Percentiles rank a stretch among this genome's conserved stretches.
Evolutionary conservation across 2,888 invertebrate species (phyloP).

Genomic region (Chrysolina haemoptera): DNA sequence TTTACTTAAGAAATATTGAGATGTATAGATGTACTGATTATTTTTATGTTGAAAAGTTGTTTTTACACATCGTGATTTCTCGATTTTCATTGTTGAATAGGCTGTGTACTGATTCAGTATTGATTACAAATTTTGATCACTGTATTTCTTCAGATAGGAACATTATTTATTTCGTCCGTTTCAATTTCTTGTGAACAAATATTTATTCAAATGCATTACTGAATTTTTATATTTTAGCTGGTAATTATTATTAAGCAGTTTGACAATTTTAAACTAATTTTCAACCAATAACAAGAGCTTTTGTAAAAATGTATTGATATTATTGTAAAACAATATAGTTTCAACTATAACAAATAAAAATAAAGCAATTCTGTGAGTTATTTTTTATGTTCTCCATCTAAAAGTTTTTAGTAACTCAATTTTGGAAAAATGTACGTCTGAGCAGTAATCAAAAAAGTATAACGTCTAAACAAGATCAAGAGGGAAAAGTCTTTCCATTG

Average conservation of each 20-base stretch:
- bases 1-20: neutral
- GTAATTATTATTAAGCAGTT: neutral
- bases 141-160: neutral
- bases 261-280: neutral
- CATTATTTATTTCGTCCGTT: neutral
- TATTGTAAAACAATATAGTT: conserved; percentile 2
- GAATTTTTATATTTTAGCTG: conserved; percentile 13
- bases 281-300: conserved; percentile 16
- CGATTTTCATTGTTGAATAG: neutral
- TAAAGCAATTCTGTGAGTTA: neutral
- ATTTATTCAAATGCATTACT: neutral
- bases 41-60: neutral
- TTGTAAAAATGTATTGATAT: conserved; percentile 12
- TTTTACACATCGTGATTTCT: neutral
- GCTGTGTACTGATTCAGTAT: neutral
- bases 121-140: neutral
- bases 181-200: neutral
- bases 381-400: neutral
- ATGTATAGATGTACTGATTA: neutral
- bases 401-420: no score
- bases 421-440: no score
- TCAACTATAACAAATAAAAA: conserved; percentile 7
- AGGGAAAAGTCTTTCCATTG: no score
- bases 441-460: no score
- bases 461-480: no score